Evolutionary conservation across 2,888 invertebrate genomes (phyloP), one percentile per base, ranked within the genome.

Genomic region (Timema podura): DNA sequence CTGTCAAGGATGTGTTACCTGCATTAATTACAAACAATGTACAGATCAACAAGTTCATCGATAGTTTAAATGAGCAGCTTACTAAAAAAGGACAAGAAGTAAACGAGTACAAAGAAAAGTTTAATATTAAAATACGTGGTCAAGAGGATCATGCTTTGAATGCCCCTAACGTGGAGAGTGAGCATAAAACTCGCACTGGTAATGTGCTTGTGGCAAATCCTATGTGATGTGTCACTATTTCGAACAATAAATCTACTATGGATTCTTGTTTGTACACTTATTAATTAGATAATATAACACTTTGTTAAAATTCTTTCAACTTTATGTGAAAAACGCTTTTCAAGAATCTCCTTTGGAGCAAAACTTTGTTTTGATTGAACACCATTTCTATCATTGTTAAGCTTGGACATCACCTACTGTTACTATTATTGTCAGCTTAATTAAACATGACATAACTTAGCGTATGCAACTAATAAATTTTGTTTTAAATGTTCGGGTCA

Each of bases 1-100:
- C 92, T 11, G 98, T 97, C 0, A 91, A 90, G 79, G 96, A 95
- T 76, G 92, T 98, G 67, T 82, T 96, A 76, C 97, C 97, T 13
- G 91, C 91, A 75, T 84, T 98, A 73, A 82, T 87, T 74, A 86
- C 87, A 74, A 96, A 95, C 81, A 88, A 88, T 79, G 91, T 93
- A 77, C 86, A 87, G 85, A 84, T 96, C 75, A 87, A 88, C 45
- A 89, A 90, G 80, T 87, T 94, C n/a, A 88, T 95, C 70, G 88
- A 90, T 77, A 86, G 87, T 68, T 85, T 96, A 57, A 91, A 90
- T 72, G 91, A 91, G 71, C 93, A 96, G 80, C 85, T 98, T 65
- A 84, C 89, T 54, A 88, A 89, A 77, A 97, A 96, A 82, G 96
- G 97, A 1, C 83, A 86, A 74, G 96, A 97, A 82, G 91, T 98